phyloP scores from a whole-genome alignment of 2,797 vertebrate species.

The Rhinatrema bivittatum region DNA sequence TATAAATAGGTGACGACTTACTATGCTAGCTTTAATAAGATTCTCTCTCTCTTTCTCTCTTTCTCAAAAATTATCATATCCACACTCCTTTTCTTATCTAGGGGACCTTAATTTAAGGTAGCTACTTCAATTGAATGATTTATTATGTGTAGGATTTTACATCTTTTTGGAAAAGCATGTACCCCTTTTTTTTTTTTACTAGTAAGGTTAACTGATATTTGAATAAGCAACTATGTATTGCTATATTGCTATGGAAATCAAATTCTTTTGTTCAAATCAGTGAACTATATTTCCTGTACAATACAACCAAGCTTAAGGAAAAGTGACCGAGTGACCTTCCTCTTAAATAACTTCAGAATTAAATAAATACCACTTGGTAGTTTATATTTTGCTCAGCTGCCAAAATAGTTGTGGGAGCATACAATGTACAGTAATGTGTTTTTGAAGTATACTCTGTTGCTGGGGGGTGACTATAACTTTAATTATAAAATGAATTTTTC shows the following conservation, averaged over 20 bases:
- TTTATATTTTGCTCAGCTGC: slow-evolving; percentile 33
- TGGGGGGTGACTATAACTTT: slow-evolving; percentile 35
- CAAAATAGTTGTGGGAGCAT: slow-evolving; percentile 31
- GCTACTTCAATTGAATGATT: too few species aligned
- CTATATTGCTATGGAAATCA: slow-evolving; percentile 10
- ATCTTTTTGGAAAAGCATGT: too few species aligned
- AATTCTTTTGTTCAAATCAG: slow-evolving; percentile 20
- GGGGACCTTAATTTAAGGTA: too few species aligned
- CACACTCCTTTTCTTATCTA: too few species aligned
- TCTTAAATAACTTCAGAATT: slow-evolving; percentile 46
- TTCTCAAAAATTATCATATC: too few species aligned
- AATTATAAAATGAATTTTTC: slow-evolving; percentile 48
- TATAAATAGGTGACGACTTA: too few species aligned
- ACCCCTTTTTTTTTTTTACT: too few species aligned
- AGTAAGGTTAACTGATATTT: too few species aligned
- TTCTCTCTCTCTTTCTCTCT: too few species aligned
- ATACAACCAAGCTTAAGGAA: slow-evolving; percentile 25
- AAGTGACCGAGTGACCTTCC: slow-evolving; percentile 33
- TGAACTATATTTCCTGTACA: slow-evolving; percentile 8
- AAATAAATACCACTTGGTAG: slow-evolving; percentile 45
- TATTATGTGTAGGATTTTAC: too few species aligned
- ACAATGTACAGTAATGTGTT: slow-evolving; percentile 5
- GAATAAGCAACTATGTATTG: slow-evolving; percentile 21
- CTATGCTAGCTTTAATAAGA: too few species aligned
- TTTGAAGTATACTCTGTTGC: slow-evolving; percentile 10